Evolutionary conservation across 1,140 invertebrate species (phyloP).

Genomic region (Drosophila oshimai): DNA sequence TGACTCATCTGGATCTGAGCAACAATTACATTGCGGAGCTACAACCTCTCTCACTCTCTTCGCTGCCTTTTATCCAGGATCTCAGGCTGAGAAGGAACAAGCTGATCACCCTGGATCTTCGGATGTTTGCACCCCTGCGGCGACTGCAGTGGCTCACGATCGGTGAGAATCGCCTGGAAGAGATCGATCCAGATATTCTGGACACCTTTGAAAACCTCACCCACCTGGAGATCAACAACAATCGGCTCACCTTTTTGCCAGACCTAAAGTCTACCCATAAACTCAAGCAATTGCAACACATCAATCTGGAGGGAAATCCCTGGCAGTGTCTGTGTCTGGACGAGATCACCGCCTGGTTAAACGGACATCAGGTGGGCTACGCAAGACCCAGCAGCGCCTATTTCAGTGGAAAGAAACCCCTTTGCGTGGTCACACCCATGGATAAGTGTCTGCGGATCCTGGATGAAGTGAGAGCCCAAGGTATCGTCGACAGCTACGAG

Average conservation of each 20-base stretch:
- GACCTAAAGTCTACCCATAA: background rate
- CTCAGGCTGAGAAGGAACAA: constrained; percentile 59
- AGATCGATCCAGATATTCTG: constrained; percentile 48
- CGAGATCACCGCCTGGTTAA: constrained; percentile 58
- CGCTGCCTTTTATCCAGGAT: constrained; percentile 55
- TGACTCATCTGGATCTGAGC: constrained; percentile 51
- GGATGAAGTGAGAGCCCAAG: constrained; percentile 34
- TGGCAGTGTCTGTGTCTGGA: constrained; percentile 77
- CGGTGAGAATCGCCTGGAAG: constrained; percentile 56
- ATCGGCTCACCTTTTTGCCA: constrained; percentile 63
- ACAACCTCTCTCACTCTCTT: constrained; percentile 55
- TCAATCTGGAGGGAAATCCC: constrained; percentile 73
- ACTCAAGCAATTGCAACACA: constrained; percentile 41
- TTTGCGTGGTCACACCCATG: constrained; percentile 68
- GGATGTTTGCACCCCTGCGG: constrained; percentile 62
- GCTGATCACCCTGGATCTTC: constrained; percentile 49
- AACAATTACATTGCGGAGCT: constrained; percentile 54
- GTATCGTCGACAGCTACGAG: constrained; percentile 58
- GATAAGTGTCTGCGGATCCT: constrained; percentile 56
- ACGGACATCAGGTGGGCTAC: constrained; percentile 44
- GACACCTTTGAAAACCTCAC: constrained; percentile 28
- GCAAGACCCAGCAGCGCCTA: constrained; percentile 50
- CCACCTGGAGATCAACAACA: constrained; percentile 70
- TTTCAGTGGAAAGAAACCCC: constrained; percentile 59
- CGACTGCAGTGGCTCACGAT: constrained; percentile 55